These are phyloP conservation scores for Bombyx mandarina DNA, from an alignment of 1,140 invertebrate genomes.

Conservation along the genomic window DNA sequence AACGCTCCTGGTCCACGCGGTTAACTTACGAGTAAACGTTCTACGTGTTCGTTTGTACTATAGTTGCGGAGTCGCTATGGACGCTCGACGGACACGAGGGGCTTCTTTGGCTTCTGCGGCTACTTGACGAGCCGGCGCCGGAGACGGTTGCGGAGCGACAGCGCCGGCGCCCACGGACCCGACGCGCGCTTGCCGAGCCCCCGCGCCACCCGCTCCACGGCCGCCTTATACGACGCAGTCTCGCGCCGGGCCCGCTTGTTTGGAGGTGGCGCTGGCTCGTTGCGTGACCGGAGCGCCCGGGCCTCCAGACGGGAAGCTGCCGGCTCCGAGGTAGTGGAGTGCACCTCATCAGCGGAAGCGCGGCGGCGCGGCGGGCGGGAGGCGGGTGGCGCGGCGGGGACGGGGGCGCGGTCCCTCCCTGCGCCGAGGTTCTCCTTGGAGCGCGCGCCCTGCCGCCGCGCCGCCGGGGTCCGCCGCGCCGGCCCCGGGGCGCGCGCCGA, in stretches of 20 bases:
- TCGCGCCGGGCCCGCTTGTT: constrained; percentile 9
- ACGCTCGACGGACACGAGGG: constrained; percentile 9
- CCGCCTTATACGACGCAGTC: constrained; percentile 7
- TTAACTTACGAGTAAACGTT: constrained; percentile 52
- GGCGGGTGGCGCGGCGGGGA: constrained; percentile 28
- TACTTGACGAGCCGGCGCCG: constrained; percentile 52
- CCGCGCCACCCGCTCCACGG: constrained; percentile 18
- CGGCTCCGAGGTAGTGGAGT: constrained; percentile 32
- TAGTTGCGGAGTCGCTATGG: constrained; percentile 21
- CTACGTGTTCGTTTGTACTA: constrained; percentile 64
- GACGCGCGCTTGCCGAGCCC: constrained; percentile 38
- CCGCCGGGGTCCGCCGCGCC: constrained; percentile 37
- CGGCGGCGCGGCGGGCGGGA: constrained; percentile 17
- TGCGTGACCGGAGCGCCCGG: constrained; percentile 17
- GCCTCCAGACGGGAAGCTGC: constrained; percentile 19
- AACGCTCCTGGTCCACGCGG: constrained; percentile 56
- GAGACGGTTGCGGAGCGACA: constrained; percentile 47
- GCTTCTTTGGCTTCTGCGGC: constrained; percentile 12
- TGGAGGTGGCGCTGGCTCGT: constrained; percentile 12
- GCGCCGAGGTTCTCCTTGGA: constrained; percentile 44
- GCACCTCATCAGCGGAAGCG: constrained; percentile 24
- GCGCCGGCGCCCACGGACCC: constrained; percentile 46
- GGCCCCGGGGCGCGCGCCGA: constrained; percentile 44
- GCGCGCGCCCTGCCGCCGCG: constrained; percentile 30
- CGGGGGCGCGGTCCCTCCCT: constrained; percentile 26